phyloP scores from a whole-genome alignment of 2,113 vertebrate genomes.

The Calonectris borealis region DNA sequence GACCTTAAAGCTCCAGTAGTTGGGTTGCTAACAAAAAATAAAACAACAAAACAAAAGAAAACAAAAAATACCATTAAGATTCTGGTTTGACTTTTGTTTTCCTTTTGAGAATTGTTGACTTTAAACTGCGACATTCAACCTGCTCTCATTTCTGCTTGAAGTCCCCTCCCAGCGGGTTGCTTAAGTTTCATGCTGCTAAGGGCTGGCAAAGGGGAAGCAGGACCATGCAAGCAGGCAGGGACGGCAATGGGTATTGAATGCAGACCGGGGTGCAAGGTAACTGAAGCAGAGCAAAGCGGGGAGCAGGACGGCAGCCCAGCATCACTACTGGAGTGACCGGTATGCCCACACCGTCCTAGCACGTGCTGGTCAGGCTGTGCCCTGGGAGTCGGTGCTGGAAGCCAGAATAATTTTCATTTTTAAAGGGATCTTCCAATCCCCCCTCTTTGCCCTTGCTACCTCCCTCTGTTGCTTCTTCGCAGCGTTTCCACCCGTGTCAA shows the following conservation, averaged over 20 bases:
- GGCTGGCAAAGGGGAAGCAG: not conserved
- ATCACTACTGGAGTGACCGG: not conserved
- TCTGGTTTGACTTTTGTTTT: constrained; percentile 3
- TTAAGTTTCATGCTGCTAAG: not conserved
- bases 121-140: not conserved
- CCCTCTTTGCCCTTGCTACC: not conserved
- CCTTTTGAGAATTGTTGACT: not conserved
- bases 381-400: not conserved
- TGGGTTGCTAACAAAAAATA: constrained; percentile 85
- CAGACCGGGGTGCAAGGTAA: not conserved
- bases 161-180: not conserved
- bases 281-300: not conserved
- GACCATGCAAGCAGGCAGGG: not conserved
- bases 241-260: rapidly evolving
- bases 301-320: not conserved
- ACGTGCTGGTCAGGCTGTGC: not conserved
- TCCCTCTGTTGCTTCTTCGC: not conserved
- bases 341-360: rapidly evolving
- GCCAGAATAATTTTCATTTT: not conserved
- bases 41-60: constrained; percentile 59
- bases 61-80: constrained; percentile 69
- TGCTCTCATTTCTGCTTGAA: not conserved
- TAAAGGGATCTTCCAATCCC: not conserved
- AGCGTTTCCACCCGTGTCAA: not conserved
- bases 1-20: constrained; percentile 99